phyloP scores from a whole-genome alignment of 2,797 vertebrate species.

The Dromococcyx pavoninus region DNA sequence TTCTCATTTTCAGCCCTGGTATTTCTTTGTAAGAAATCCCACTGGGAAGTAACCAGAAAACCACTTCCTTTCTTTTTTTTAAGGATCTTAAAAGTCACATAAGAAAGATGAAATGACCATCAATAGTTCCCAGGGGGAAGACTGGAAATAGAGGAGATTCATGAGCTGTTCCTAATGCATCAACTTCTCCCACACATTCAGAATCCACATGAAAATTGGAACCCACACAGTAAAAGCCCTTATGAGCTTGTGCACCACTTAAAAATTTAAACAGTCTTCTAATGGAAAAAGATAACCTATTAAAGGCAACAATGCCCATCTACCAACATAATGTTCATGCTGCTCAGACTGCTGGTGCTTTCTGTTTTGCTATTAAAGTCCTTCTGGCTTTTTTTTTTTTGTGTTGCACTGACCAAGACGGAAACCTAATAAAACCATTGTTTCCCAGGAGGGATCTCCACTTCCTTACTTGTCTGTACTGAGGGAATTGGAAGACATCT shows the following conservation, averaged over 20 bases:
- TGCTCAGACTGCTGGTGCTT: neutral
- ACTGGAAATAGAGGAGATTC: conserved; percentile 51
- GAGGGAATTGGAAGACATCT: neutral
- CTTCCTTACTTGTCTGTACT: neutral
- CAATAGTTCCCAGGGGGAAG: conserved; percentile 39
- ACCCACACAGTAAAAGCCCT: neutral
- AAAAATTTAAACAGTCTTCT: conserved; percentile 12
- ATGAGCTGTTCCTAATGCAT: conserved; percentile 43
- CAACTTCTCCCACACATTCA: conserved; percentile 37
- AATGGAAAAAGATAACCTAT: neutral
- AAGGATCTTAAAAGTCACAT: conserved; percentile 54
- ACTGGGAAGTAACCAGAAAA: conserved; percentile 52
- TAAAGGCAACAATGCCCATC: neutral
- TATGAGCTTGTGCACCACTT: neutral
- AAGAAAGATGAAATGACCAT: conserved; percentile 73
- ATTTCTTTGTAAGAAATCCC: conserved; percentile 58
- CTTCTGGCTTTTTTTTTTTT: neutral
- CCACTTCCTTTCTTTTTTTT: neutral
- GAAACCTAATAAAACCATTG: neutral
- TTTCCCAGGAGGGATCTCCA: neutral
- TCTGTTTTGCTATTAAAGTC: neutral
- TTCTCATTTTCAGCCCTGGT: neutral
- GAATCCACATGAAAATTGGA: conserved; percentile 17
- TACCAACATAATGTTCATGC: neutral
- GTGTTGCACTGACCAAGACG: neutral